A percentile compares a stretch with the other conserved stretches of the same genome.
phyloP scores from a whole-genome alignment of 1,140 invertebrate species.

The Physella acuta region DNA sequence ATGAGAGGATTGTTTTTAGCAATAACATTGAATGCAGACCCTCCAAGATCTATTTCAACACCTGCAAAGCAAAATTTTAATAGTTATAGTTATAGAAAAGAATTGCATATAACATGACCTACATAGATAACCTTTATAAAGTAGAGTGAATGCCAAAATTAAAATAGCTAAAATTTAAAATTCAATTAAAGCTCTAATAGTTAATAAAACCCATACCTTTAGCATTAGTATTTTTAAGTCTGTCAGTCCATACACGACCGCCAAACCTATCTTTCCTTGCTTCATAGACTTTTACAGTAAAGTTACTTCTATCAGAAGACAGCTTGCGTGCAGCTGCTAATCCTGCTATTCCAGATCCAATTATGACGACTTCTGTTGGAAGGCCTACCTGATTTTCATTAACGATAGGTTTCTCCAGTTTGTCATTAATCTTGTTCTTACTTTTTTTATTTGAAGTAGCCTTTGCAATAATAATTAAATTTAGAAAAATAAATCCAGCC shows the following conservation, averaged over 20 bases:
- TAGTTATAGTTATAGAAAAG: not conserved
- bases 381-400: not conserved
- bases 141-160: not conserved
- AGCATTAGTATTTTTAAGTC: slow-evolving; percentile 27
- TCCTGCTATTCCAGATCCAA: slow-evolving; percentile 46
- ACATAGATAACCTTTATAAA: not conserved
- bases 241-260: slow-evolving; percentile 43
- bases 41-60: slow-evolving; percentile 42
- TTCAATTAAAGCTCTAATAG: not conserved
- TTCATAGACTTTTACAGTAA: slow-evolving; percentile 40
- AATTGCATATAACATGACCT: not conserved
- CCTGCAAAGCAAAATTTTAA: slow-evolving; percentile 23
- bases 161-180: too few species aligned
- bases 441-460: not conserved
- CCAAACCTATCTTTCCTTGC: slow-evolving; percentile 39
- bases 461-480: too few species aligned
- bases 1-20: slow-evolving; percentile 33
- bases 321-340: slow-evolving; percentile 39
- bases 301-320: slow-evolving; percentile 23
- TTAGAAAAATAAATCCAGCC: too few species aligned
- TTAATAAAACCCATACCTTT: slow-evolving; percentile 21
- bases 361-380: slow-evolving; percentile 35
- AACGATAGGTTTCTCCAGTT: not conserved
- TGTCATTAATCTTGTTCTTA: not conserved
- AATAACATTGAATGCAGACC: slow-evolving; percentile 26